Evolutionary conservation across 2,888 invertebrate genomes (phyloP), one percentile per base, ranked within the genome.

Genomic region (Hyalella azteca): DNA sequence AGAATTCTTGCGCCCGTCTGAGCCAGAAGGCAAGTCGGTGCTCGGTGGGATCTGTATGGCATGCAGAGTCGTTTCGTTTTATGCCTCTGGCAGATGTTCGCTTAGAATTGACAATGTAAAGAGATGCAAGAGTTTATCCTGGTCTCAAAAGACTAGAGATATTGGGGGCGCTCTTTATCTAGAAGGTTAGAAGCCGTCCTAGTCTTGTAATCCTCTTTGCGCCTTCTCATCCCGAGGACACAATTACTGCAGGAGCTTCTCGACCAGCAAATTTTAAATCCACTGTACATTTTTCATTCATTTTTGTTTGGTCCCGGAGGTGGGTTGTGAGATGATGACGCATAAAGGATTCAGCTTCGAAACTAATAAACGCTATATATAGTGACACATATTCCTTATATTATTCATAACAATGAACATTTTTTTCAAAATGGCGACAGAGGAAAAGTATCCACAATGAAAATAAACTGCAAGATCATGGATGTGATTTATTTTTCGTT

Each of bases 21-120:
- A 36, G 36, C 66, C 36, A 19, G 36, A 66, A 36, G 39, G 36
- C 36, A 66, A 66, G 66, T 66, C 39, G 36, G n/a, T 36, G 66
- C 36, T 66, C 39, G 36, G n/a, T 36, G 66, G 36, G 32, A 32
- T 66, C 36, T 66, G 66, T 36, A 66, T 36, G 66, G 66, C 66
- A 66, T 36, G 66, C 39, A 66, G 36, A 32, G 66, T 36, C 66
- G 66, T 66, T 66, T 36, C 32, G 36, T 66, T 66, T 66, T 66
- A 66, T 66, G 66, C 66, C 66, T 3, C 19, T 19, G 36, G 66
- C 36, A 32, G 66, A 66, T 66, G 66, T 36, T 36, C 66, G 66
- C 66, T 36, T 36, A 66, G 66, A 66, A 66, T 66, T 66, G 66
- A 66, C 66, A 66, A 66, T 66, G 66, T 66, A 66, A 66, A 36